These are phyloP conservation scores for Kobus ellipsiprymnus DNA, from an alignment of 2,113 vertebrate genomes.

Conservation along the genomic window DNA sequence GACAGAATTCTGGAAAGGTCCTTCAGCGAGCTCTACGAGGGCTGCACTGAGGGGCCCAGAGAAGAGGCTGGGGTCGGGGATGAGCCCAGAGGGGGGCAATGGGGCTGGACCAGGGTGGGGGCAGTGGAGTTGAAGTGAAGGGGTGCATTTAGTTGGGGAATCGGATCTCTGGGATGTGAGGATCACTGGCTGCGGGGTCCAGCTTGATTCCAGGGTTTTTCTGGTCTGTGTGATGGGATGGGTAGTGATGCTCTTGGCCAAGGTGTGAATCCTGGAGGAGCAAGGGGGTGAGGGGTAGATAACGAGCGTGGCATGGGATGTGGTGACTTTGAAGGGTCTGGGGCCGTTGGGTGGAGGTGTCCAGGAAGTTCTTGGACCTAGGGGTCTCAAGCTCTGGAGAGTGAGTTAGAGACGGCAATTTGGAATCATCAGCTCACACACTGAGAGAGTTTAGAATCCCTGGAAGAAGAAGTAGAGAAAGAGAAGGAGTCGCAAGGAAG, in stretches of 20 bases:
- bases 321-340: neutral
- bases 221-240: neutral
- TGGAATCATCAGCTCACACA: neutral
- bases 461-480: neutral
- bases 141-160: neutral
- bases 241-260: neutral
- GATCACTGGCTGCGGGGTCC: too few species aligned
- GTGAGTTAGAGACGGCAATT: neutral
- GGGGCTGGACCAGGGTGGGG: neutral
- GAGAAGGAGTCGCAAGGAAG: neutral
- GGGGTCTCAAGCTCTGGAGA: neutral
- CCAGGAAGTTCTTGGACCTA: neutral
- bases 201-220: neutral
- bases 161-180: neutral
- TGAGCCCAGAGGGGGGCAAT: neutral
- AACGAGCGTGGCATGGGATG: too few species aligned
- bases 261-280: neutral
- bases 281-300: too few species aligned
- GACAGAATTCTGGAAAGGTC: neutral
- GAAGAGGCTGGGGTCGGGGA: neutral
- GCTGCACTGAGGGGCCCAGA: accelerated
- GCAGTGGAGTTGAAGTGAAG: neutral
- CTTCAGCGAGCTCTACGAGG: neutral
- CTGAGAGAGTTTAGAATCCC: neutral
- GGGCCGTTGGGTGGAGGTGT: accelerated